Base-by-base conservation (phyloP, 1,140 invertebrate genomes). In the Hyles vespertilio region DNA sequence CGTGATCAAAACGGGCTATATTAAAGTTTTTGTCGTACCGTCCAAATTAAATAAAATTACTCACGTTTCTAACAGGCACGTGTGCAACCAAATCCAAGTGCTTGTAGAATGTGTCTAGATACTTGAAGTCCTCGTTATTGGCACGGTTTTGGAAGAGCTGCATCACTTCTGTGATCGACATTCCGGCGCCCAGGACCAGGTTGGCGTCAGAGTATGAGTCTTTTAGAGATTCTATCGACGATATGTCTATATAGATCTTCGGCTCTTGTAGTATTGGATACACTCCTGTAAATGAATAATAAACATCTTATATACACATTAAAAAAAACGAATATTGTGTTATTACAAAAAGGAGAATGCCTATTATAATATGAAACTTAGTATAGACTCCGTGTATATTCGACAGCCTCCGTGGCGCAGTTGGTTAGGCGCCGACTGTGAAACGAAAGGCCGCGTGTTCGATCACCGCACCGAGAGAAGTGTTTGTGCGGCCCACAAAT, bases 11-110 rank as follows among this genome's bases (percentile, higher is more conserved):
- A 1, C 22, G 22, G 22, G 22, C 22, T 0, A 22, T 22, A 22
- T 22, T 8, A 40, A 40, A 0, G 36, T 40, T 8, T 5, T 8
- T 40, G 8, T 5, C 36, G 36, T 40, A 40, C 8, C 1, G 22
- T 40, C 4, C 0, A 40, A 40, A 40, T 40, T 5, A 5, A 2
- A 40, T 40, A 51, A 33, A 49, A 53, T 49, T 73, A 91, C 92
- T 91, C 76, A 94, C 93, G 90, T 95, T 95, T 81, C 94, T 89
- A 3, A 95, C 92, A 11, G 94, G 91, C 4, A 94, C 89, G 84
- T 93, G 93, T 2, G 94, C 94, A 52, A 95, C 92, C 53, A 94
- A 78, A 72, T 94, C 93, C 55, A 95, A 89, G 70, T 92, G 91
- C 0, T 87, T 61, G 69, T 85, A 80, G 59, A 92, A 79, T 51